These are phyloP conservation scores for Bos javanicus DNA, from an alignment of 2,113 vertebrate species.

Conservation along the genomic window DNA sequence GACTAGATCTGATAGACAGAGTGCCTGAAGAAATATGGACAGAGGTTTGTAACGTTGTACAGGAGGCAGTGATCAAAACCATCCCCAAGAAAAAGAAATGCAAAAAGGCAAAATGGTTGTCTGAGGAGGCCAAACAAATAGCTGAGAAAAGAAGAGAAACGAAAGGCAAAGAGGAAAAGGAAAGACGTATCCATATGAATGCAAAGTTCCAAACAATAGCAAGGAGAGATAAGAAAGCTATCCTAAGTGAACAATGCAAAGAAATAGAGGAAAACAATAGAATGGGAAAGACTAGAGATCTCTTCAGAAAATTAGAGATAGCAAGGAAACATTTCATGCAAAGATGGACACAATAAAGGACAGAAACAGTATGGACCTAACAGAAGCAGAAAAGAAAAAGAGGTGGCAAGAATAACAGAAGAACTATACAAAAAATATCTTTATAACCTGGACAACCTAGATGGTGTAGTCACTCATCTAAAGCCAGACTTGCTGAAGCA, in stretches of 20 bases:
- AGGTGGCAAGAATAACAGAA: neutral
- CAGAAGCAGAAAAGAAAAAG: neutral
- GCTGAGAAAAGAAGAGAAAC: neutral
- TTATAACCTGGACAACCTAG: neutral
- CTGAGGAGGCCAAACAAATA: neutral
- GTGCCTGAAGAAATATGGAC: neutral
- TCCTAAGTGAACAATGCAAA: neutral
- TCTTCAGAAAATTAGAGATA: neutral
- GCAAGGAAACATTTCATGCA: neutral
- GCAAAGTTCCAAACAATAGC: neutral
- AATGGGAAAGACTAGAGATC: neutral
- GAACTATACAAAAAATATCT: neutral
- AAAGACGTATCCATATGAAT: neutral
- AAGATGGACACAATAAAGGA: neutral
- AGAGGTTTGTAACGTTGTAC: neutral
- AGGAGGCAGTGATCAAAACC: neutral
- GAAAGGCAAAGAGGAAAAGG: neutral
- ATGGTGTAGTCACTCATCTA: neutral
- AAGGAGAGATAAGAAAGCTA: neutral
- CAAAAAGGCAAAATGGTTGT: neutral
- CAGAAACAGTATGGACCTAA: neutral
- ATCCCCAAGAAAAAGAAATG: neutral
- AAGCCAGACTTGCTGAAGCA: neutral
- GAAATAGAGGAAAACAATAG: neutral
- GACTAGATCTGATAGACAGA: neutral